phyloP scores from a whole-genome alignment of 1,140 invertebrate genomes.

The Lepidotrigona ventralis region DNA sequence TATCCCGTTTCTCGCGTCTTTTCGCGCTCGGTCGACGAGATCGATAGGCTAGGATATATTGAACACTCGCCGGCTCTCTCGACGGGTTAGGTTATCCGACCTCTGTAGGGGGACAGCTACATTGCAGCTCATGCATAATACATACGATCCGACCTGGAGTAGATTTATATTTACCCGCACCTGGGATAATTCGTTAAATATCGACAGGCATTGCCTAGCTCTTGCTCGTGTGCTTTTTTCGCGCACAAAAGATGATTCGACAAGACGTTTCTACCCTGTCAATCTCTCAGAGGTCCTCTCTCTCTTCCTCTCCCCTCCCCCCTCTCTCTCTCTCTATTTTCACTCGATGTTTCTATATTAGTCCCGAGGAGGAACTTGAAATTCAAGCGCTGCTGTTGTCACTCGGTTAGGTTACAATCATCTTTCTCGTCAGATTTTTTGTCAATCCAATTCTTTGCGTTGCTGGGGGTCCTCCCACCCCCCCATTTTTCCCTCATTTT shows the following conservation, averaged over 20 bases:
- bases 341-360: neutral
- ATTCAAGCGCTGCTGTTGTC: neutral
- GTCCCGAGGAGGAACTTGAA: neutral
- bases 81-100: slow-evolving; percentile 65
- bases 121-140: slow-evolving; percentile 68
- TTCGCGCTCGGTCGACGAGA: slow-evolving; percentile 60
- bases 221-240: slow-evolving; percentile 47
- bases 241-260: slow-evolving; percentile 42
- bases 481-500: neutral
- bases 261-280: slow-evolving; percentile 23
- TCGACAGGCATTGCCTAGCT: slow-evolving; percentile 57
- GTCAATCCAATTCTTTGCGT: neutral
- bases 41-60: slow-evolving; percentile 67
- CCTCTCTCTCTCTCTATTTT: no score
- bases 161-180: slow-evolving; percentile 67
- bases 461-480: no score
- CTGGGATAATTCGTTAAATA: slow-evolving; percentile 68
- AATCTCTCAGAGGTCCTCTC: neutral
- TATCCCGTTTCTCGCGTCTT: slow-evolving; percentile 65
- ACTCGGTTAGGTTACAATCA: neutral
- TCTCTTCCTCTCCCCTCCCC: no score
- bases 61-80: slow-evolving; percentile 55
- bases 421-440: neutral
- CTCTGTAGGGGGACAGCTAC: slow-evolving; percentile 64
- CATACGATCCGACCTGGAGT: slow-evolving; percentile 67